These are phyloP conservation scores for Polypterus senegalus DNA, from an alignment of 2,113 vertebrate species.

Conservation along the genomic window DNA sequence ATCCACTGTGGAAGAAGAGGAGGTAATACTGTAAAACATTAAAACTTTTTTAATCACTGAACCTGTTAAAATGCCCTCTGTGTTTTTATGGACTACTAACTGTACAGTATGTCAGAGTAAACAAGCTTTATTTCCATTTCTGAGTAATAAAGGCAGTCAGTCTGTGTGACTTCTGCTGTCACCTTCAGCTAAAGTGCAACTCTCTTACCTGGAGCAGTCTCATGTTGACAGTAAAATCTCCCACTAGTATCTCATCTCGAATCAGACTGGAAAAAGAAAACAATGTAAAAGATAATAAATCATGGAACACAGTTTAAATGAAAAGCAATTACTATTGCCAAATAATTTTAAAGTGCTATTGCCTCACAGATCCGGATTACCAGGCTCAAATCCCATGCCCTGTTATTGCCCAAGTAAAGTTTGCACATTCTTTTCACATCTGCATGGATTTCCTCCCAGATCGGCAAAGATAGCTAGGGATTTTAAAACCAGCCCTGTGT, in stretches of 20 bases:
- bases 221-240: constrained; percentile 94
- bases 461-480: too few relatives aligned
- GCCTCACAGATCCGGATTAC: too few relatives aligned
- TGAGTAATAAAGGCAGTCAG: not conserved
- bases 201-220: constrained; percentile 79
- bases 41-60: not conserved
- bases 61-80: not conserved
- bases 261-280: constrained; percentile 60
- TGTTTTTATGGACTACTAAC: not conserved
- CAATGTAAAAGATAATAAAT: not conserved
- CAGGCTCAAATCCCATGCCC: too few relatives aligned
- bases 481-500: too few relatives aligned
- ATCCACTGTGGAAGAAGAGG: too few relatives aligned
- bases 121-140: not conserved
- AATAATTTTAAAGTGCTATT: too few relatives aligned
- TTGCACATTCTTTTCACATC: too few relatives aligned
- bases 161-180: too few relatives aligned
- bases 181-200: not conserved
- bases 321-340: too few relatives aligned
- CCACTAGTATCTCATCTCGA: constrained; percentile 73
- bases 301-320: not conserved
- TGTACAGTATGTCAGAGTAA: not conserved
- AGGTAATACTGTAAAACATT: not conserved
- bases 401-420: too few relatives aligned
- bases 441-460: too few relatives aligned